These are phyloP conservation scores for Cyanoramphus novaezelandiae DNA, from an alignment of 2,113 vertebrate genomes.

Conservation along the genomic window DNA sequence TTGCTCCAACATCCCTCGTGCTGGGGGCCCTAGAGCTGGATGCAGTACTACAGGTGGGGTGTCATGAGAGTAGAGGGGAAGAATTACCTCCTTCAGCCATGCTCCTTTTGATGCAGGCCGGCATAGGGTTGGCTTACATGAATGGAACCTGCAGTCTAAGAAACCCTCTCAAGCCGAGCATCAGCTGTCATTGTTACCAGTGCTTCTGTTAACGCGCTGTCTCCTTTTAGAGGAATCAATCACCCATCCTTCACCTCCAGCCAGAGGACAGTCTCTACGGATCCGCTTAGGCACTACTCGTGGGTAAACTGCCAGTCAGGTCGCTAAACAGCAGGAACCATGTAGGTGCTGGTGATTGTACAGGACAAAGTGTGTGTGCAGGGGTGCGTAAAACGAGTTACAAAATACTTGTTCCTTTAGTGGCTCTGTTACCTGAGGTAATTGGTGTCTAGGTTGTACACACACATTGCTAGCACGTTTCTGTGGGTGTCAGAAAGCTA, in stretches of 20 bases:
- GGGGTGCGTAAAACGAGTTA: background rate
- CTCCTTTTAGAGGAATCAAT: background rate
- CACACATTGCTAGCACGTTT: background rate
- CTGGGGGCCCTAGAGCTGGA: background rate
- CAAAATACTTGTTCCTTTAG: background rate
- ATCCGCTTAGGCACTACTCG: accelerated
- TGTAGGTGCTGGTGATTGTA: background rate
- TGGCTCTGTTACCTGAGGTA: background rate
- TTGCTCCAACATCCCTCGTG: background rate
- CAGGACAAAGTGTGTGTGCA: background rate
- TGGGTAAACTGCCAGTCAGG: accelerated
- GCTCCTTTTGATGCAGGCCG: background rate
- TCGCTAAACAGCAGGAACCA: background rate
- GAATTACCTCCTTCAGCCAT: background rate
- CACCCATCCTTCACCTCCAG: background rate
- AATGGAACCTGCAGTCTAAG: background rate
- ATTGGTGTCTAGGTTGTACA: accelerated
- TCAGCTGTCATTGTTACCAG: accelerated
- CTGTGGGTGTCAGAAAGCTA: background rate
- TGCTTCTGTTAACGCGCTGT: accelerated
- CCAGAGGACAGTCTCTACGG: accelerated
- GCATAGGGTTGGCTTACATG: background rate
- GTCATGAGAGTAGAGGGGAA: background rate
- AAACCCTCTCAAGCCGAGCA: background rate
- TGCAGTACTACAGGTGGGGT: background rate